A percentile compares a stretch with the other conserved stretches of the same genome.
Evolutionary conservation across 1,140 invertebrate genomes (phyloP).

Genomic region (Eurytemora carolleeae): DNA sequence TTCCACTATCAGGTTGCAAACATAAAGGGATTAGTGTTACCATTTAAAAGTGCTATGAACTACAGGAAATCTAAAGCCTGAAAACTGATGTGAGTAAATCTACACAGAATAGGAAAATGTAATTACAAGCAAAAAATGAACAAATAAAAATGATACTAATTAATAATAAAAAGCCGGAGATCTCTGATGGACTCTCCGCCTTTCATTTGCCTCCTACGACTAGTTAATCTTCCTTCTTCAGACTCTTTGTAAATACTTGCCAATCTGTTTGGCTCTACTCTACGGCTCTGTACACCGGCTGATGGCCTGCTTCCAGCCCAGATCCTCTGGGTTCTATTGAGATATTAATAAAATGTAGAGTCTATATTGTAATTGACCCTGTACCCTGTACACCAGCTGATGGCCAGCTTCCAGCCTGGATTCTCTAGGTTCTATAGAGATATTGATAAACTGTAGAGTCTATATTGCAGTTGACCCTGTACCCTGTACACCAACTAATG

Average conservation of each 20-base stretch:
- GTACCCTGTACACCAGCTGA: neutral
- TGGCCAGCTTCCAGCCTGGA: neutral
- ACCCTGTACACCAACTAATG: conserved; percentile 59
- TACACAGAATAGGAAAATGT: too few relatives aligned
- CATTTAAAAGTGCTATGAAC: too few relatives aligned
- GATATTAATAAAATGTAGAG: neutral
- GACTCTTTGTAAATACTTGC: neutral
- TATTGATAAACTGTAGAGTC: neutral
- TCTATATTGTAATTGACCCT: neutral
- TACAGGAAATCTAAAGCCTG: too few relatives aligned
- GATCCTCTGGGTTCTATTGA: too few relatives aligned
- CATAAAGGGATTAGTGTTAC: too few relatives aligned
- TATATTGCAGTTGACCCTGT: conserved; percentile 47
- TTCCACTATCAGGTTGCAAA: too few relatives aligned
- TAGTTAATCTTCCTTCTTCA: neutral
- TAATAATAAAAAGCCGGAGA: too few relatives aligned
- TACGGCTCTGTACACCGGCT: too few relatives aligned
- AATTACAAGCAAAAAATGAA: too few relatives aligned
- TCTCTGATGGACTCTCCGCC: neutral
- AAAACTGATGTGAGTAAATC: too few relatives aligned
- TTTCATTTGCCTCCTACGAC: neutral
- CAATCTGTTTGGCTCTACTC: neutral
- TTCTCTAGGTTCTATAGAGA: neutral
- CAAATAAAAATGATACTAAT: too few relatives aligned
- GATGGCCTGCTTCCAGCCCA: too few relatives aligned